A percentile compares a stretch with the other conserved stretches of the same genome.
Evolutionary conservation across 23 tunicate genomes (phyloP).

Genomic region (Corella eumyota): DNA sequence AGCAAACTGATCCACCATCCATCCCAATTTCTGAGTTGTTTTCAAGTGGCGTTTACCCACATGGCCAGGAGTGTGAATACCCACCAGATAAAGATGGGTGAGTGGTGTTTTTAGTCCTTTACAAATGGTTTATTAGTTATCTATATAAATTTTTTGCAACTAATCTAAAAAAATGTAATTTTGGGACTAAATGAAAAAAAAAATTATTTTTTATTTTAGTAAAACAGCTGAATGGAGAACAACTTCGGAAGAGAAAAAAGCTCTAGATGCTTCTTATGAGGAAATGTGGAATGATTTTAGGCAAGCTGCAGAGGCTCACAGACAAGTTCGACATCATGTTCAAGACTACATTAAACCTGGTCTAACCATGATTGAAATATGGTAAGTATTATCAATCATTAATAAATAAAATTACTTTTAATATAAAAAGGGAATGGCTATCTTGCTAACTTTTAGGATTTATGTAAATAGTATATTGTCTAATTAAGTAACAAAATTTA

Average conservation of each 20-base stretch:
- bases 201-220: too few species aligned
- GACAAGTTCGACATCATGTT: slow-evolving; percentile 86
- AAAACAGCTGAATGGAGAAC: slow-evolving; percentile 73
- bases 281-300: slow-evolving; percentile 95
- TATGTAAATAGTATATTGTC: too few species aligned
- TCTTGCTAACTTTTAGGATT: too few species aligned
- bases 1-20: slow-evolving; percentile 94
- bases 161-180: too few species aligned
- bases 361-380: slow-evolving; percentile 92
- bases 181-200: too few species aligned
- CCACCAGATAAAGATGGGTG: slow-evolving; percentile 89
- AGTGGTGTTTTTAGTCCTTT: too few species aligned
- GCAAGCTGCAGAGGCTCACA: slow-evolving; percentile 97
- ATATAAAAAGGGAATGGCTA: too few species aligned
- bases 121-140: too few species aligned
- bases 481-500: too few species aligned
- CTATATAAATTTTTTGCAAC: too few species aligned
- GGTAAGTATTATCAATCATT: slow-evolving; percentile 27
- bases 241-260: slow-evolving; percentile 86
- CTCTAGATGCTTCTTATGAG: slow-evolving; percentile 56
- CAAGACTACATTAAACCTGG: slow-evolving; percentile 96
- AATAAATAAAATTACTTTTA: neutral
- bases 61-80: slow-evolving; percentile 88
- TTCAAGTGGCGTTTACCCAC: slow-evolving; percentile 45
- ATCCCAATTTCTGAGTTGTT: slow-evolving; percentile 75